Conservation (phyloP, 1,140 invertebrate species). For the Panagrolaimus sp. region DNA sequence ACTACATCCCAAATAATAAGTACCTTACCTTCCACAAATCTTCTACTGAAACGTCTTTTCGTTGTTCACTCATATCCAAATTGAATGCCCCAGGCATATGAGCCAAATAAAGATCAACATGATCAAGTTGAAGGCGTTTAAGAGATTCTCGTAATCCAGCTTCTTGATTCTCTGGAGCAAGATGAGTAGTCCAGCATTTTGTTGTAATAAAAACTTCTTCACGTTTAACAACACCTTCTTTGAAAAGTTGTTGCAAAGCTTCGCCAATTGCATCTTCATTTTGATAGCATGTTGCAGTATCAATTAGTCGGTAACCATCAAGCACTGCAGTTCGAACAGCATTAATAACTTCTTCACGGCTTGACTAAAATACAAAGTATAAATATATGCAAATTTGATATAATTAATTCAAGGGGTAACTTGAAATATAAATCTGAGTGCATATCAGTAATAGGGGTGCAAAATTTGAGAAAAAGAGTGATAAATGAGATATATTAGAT, state of each 20-base stretch:
- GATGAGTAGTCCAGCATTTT: conserved; percentile 64
- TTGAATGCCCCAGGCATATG: conserved; percentile 67
- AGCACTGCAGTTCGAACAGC: conserved; percentile 68
- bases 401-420: no score
- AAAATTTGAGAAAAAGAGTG: no score
- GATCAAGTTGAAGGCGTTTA: conserved; percentile 70
- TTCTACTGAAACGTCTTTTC: conserved; percentile 40
- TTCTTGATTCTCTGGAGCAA: conserved; percentile 67
- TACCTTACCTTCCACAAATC: conserved; percentile 39
- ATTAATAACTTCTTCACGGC: conserved; percentile 69
- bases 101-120: conserved; percentile 78
- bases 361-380: conserved; percentile 63
- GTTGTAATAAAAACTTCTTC: conserved; percentile 77
- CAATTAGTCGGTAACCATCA: conserved; percentile 72
- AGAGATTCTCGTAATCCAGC: conserved; percentile 71
- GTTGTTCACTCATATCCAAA: conserved; percentile 42
- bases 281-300: conserved; percentile 71
- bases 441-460: no score
- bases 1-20: neutral
- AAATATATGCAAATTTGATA: conserved; percentile 11
- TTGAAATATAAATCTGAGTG: no score
- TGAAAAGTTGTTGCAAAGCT: conserved; percentile 71
- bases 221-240: conserved; percentile 68
- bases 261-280: conserved; percentile 75
- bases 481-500: no score